These are phyloP conservation scores for Stenchaetothrips biformis DNA, from an alignment of 2,888 invertebrate species.

Conservation along the genomic window DNA sequence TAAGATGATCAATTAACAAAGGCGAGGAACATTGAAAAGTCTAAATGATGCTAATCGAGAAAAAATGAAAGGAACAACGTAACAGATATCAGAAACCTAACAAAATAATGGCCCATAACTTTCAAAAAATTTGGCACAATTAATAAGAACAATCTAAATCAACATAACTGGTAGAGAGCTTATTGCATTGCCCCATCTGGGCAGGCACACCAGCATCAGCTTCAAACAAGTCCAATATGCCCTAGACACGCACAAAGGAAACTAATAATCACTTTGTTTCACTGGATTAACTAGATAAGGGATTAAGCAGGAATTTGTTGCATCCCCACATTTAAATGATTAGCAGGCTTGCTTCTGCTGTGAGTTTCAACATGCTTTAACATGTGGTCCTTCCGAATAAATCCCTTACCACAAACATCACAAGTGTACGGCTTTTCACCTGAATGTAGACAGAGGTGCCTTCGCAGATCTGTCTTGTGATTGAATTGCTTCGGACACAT, in stretches of 20 bases:
- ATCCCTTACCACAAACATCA: constrained; percentile 77
- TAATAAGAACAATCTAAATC: constrained; percentile 21
- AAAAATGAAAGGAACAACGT: constrained; percentile 6
- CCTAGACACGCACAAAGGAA: not conserved
- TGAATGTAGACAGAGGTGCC: constrained; percentile 84
- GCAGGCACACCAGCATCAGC: constrained; percentile 17
- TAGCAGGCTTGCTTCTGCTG: constrained; percentile 51
- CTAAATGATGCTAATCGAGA: not conserved
- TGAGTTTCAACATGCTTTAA: constrained; percentile 81
- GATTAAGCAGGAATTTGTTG: constrained; percentile 8
- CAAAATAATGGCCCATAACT: constrained; percentile 25
- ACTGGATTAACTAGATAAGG: not conserved
- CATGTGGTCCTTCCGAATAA: constrained; percentile 88
- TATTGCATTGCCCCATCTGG: constrained; percentile 17
- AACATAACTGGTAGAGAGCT: constrained; percentile 16
- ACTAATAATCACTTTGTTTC: constrained; percentile 15
- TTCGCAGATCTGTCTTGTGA: constrained; percentile 81
- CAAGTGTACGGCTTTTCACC: constrained; percentile 79
- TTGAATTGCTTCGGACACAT: constrained; percentile 84
- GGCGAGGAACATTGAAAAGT: constrained; percentile 4
- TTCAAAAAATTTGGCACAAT: constrained; percentile 18
- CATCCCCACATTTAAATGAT: not conserved
- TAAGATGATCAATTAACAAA: not conserved
- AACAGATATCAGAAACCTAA: constrained; percentile 20
- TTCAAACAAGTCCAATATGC: constrained; percentile 20